A percentile compares a stretch with the other conserved stretches of the same genome.
These are phyloP conservation scores for Nudaria mundana DNA, from an alignment of 2,888 invertebrate species.

Conservation along the genomic window DNA sequence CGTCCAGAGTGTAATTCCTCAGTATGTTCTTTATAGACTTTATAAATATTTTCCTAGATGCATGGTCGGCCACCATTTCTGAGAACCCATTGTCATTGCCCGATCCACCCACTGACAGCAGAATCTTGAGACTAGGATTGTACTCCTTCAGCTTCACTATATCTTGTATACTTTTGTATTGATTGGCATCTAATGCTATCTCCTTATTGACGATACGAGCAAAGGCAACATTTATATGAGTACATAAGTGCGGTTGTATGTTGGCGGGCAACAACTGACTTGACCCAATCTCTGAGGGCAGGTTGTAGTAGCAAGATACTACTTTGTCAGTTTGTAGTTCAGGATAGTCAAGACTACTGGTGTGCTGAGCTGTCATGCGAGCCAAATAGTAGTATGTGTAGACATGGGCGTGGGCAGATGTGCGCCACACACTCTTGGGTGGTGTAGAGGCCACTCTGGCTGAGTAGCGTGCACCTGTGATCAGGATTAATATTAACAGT, in stretches of 20 bases:
- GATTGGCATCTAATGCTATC: slow-evolving; percentile 74
- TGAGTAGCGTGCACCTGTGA: not conserved
- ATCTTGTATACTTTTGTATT: slow-evolving; percentile 56
- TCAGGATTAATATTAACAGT: slow-evolving; percentile 1
- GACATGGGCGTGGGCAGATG: slow-evolving; percentile 4
- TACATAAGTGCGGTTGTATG: slow-evolving; percentile 88
- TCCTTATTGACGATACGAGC: slow-evolving; percentile 83
- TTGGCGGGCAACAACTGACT: slow-evolving; percentile 73
- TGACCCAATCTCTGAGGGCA: slow-evolving; percentile 56
- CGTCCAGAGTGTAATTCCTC: slow-evolving; percentile 82
- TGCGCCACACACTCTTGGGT: slow-evolving; percentile 5
- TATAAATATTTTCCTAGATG: slow-evolving; percentile 84
- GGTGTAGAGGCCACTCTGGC: not conserved
- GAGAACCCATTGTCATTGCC: slow-evolving; percentile 83
- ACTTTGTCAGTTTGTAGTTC: slow-evolving; percentile 27
- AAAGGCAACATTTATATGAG: slow-evolving; percentile 91
- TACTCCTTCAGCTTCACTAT: slow-evolving; percentile 77
- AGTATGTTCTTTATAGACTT: slow-evolving; percentile 78
- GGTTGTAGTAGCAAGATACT: slow-evolving; percentile 87
- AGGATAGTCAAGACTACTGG: not conserved
- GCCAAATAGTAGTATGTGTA: slow-evolving; percentile 4
- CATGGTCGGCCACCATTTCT: slow-evolving; percentile 86
- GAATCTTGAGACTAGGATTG: slow-evolving; percentile 86
- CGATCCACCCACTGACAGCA: slow-evolving; percentile 88
- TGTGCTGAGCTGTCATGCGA: not conserved